phyloP scores from a whole-genome alignment of 2,797 vertebrate genomes.

The Ambastaia sidthimunki region DNA sequence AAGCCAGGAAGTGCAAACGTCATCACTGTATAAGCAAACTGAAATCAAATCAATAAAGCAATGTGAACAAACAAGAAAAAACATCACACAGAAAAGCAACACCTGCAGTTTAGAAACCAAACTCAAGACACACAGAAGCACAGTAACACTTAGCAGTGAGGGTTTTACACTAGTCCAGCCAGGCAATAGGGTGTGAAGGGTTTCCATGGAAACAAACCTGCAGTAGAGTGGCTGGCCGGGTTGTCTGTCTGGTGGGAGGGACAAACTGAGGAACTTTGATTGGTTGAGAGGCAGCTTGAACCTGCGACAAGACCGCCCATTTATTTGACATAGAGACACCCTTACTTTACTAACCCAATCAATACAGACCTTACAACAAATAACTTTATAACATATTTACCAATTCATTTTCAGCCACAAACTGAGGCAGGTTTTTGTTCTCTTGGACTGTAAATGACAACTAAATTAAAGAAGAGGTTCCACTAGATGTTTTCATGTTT shows the following conservation, averaged over 20 bases:
- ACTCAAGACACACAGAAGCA: conserved; percentile 39
- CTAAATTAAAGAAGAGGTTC: neutral
- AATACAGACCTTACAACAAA: conserved; percentile 7
- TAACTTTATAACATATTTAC: neutral
- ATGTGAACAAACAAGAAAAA: conserved; percentile 14
- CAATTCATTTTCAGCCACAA: conserved; percentile 7
- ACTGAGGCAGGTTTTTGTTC: neutral
- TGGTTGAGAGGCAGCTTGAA: conserved; percentile 86
- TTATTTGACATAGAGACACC: conserved; percentile 43
- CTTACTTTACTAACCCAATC: conserved; percentile 15
- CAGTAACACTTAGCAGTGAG: conserved; percentile 40
- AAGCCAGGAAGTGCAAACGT: conserved; percentile 23
- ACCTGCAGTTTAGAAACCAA: conserved; percentile 20
- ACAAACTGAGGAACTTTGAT: conserved; percentile 92
- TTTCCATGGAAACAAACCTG: conserved; percentile 78
- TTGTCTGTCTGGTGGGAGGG: conserved; percentile 86
- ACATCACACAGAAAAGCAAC: conserved; percentile 19
- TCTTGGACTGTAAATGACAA: neutral
- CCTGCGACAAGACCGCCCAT: conserved; percentile 76
- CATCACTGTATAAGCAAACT: conserved; percentile 34
- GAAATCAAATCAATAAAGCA: conserved; percentile 30
- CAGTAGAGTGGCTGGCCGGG: conserved; percentile 86
- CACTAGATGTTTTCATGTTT: neutral
- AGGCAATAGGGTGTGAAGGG: conserved; percentile 40
- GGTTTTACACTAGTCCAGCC: conserved; percentile 49